Evolutionary conservation across 2,113 vertebrate genomes (phyloP).

Genomic region (Ahaetulla prasina): DNA sequence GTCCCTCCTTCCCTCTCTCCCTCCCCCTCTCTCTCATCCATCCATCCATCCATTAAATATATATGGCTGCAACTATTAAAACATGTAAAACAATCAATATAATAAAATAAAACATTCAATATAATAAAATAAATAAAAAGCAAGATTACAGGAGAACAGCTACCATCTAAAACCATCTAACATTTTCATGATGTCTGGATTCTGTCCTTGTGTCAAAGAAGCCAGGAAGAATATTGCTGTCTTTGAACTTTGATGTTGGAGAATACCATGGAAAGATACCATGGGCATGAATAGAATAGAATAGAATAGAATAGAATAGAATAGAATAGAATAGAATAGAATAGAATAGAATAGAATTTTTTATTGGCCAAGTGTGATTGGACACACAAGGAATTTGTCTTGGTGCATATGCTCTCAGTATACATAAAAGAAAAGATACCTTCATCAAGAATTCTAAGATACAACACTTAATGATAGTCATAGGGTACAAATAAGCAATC

Average conservation of each 20-base stretch:
- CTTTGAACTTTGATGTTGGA: neutral
- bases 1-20: too few species aligned
- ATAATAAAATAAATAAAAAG: neutral
- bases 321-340: too few species aligned
- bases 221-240: neutral
- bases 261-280: neutral
- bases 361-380: too few species aligned
- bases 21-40: too few species aligned
- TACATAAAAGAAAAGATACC: too few species aligned
- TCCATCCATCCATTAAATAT: neutral
- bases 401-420: too few species aligned
- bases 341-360: too few species aligned
- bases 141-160: neutral
- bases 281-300: neutral
- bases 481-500: too few species aligned
- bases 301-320: too few species aligned
- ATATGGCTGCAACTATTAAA: neutral
- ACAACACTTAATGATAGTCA: too few species aligned
- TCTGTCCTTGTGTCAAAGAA: neutral
- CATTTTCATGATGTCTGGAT: neutral
- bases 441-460: too few species aligned
- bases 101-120: neutral
- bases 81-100: neutral
- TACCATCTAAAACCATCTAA: neutral
- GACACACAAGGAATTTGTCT: too few species aligned